These are phyloP conservation scores for Cistogaster globosa DNA, from an alignment of 2,888 invertebrate genomes.

Conservation along the genomic window DNA sequence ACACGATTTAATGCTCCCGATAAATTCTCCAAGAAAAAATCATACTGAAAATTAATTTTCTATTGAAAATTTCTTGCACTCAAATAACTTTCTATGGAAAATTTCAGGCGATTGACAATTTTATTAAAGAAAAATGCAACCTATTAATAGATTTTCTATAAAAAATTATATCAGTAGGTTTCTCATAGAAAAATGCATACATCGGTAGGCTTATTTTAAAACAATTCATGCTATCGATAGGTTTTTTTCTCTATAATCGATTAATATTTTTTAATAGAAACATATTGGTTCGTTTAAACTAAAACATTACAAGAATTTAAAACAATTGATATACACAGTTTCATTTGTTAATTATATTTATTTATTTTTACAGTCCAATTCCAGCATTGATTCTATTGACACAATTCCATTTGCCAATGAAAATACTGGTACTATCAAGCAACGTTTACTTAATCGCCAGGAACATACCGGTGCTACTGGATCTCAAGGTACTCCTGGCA, in stretches of 20 bases:
- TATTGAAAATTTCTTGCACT: background rate
- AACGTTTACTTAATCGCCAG: constrained; percentile 86
- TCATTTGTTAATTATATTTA: background rate
- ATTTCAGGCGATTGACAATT: background rate
- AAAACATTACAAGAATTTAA: too few species aligned
- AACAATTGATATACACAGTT: background rate
- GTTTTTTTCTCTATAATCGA: background rate
- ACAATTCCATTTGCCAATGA: constrained; percentile 99
- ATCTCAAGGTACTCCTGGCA: constrained; percentile 72
- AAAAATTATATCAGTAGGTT: background rate
- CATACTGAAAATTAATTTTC: background rate
- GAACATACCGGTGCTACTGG: constrained; percentile 78
- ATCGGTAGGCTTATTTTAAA: too few species aligned
- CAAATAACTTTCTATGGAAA: background rate
- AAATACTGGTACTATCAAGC: constrained; percentile 98
- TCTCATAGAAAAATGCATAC: background rate
- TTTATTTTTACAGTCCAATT: constrained; percentile 89
- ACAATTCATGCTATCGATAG: background rate
- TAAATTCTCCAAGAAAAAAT: too few species aligned
- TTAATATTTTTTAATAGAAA: too few species aligned
- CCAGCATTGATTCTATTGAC: constrained; percentile 96
- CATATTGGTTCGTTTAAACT: too few species aligned
- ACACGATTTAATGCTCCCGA: too few species aligned
- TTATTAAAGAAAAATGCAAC: background rate
- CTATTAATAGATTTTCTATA: background rate